A percentile compares a stretch with the other conserved stretches of the same genome.
phyloP scores from a whole-genome alignment of 2,113 vertebrate species.

The Macheiramphus alcinus region DNA sequence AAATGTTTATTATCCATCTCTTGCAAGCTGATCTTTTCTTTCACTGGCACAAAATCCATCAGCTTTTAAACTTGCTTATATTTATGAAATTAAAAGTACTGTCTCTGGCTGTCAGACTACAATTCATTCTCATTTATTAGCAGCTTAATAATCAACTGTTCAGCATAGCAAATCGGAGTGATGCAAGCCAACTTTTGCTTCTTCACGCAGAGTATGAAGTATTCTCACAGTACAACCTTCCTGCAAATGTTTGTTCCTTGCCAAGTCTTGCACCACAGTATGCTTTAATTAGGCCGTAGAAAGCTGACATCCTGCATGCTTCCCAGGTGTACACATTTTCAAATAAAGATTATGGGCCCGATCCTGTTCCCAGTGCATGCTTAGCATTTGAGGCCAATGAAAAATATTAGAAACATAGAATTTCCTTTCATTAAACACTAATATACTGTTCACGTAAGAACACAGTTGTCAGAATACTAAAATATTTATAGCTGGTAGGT shows the following conservation, averaged over 20 bases:
- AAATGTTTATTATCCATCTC: neutral
- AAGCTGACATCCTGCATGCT: neutral
- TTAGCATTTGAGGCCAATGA: neutral
- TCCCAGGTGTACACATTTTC: neutral
- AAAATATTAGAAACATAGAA: neutral
- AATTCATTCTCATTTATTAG: neutral
- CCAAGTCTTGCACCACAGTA: neutral
- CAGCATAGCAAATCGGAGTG: neutral
- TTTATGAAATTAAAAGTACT: neutral
- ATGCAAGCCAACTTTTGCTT: neutral
- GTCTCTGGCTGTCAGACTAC: neutral
- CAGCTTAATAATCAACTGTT: neutral
- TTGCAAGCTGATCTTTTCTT: neutral
- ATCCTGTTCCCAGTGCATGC: neutral
- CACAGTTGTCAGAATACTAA: neutral
- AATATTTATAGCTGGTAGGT: neutral
- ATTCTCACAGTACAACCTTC: neutral
- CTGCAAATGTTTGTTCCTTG: constrained; percentile 2
- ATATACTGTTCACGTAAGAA: neutral
- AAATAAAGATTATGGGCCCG: neutral
- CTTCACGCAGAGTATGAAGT: neutral
- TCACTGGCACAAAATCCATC: neutral
- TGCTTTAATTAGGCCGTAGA: constrained; percentile 11
- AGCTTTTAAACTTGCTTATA: neutral
- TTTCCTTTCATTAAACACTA: neutral